These are phyloP conservation scores for Glyptemys insculpta DNA, from an alignment of 2,797 vertebrate genomes.

Conservation along the genomic window DNA sequence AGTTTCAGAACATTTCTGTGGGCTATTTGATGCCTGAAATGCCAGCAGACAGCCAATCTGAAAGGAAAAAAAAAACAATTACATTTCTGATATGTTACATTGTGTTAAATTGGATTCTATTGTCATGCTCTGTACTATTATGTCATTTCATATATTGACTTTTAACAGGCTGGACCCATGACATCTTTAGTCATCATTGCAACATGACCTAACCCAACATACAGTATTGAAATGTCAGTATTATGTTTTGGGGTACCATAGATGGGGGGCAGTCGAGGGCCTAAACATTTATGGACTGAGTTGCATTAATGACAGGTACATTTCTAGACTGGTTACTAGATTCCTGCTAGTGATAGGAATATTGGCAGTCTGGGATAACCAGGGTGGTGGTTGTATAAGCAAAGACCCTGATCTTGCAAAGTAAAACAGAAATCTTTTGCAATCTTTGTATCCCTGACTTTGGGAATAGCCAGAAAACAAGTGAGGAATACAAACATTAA, in stretches of 20 bases:
- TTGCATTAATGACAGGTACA: conserved; percentile 11
- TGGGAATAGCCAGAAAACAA: conserved; percentile 79
- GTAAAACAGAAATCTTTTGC: conserved; percentile 32
- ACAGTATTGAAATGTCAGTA: neutral
- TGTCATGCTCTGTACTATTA: conserved; percentile 66
- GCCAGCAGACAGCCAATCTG: conserved; percentile 61
- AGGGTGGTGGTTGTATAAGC: neutral
- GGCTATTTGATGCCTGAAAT: conserved; percentile 67
- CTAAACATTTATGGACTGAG: neutral
- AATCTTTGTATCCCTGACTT: conserved; percentile 72
- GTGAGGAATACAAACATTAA: conserved; percentile 80
- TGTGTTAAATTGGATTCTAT: conserved; percentile 70
- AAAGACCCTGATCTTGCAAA: neutral
- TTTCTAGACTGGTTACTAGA: conserved; percentile 36
- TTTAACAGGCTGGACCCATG: conserved; percentile 53
- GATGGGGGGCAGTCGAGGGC: conserved; percentile 15
- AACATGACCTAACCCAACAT: conserved; percentile 41
- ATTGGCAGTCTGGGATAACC: neutral
- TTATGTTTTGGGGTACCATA: conserved; percentile 42
- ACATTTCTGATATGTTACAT: conserved; percentile 69
- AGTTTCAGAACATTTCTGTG: conserved; percentile 56
- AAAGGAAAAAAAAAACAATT: conserved; percentile 32
- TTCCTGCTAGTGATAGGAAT: conserved; percentile 34
- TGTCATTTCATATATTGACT: conserved; percentile 71
- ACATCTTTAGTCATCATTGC: conserved; percentile 44